These are phyloP conservation scores for Nasonia oneida DNA, from an alignment of 2,888 invertebrate species.

Conservation along the genomic window DNA sequence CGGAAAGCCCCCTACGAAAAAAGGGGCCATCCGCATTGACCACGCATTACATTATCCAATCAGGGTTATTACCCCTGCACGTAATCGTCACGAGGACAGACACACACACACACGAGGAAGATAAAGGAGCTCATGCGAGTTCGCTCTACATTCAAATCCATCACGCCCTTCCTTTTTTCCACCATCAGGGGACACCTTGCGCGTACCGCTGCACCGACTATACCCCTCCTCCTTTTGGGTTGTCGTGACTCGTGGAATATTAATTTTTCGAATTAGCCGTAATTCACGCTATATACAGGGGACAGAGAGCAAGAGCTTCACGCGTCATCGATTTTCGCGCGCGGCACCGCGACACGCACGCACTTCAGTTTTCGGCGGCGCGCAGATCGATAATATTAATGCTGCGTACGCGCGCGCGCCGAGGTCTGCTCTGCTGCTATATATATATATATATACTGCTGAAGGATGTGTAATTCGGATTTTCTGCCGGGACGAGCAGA, in stretches of 20 bases:
- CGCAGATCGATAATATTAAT: conserved; percentile 54
- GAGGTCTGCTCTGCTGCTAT: background rate
- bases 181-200: background rate
- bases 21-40: background rate
- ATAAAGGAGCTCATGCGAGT: background rate
- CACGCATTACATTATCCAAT: conserved; percentile 30
- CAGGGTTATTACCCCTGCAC: conserved; percentile 11
- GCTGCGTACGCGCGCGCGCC: background rate
- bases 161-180: background rate
- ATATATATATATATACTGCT: no score
- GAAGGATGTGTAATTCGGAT: conserved; percentile 34
- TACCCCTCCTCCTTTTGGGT: background rate
- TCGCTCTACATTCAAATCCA: conserved; percentile 33
- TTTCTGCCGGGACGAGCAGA: conserved; percentile 11
- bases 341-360: conserved; percentile 6
- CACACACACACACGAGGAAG: background rate
- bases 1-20: background rate
- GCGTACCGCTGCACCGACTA: background rate
- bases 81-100: background rate
- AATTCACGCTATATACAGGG: conserved; percentile 13
- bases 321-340: conserved; percentile 56
- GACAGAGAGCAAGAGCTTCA: background rate
- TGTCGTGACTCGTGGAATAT: conserved; percentile 41
- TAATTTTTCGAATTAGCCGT: conserved; percentile 47
- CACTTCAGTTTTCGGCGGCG: conserved; percentile 51